phyloP scores from a whole-genome alignment of 2,888 invertebrate genomes.

The Trileptium ribeirensis region DNA sequence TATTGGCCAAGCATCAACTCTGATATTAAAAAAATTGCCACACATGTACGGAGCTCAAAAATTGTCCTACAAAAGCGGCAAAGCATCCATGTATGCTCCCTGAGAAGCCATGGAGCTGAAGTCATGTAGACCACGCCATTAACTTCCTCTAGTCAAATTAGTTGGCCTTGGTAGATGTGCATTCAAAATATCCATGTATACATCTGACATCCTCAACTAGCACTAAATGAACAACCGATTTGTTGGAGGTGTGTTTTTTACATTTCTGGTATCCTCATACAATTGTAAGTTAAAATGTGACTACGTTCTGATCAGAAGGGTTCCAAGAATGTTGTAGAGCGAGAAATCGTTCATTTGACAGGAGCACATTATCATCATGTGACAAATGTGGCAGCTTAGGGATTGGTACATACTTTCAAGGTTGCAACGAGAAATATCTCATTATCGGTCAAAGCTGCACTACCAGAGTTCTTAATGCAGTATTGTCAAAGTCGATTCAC shows the following conservation, averaged over 20 bases:
- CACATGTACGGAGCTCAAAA: neutral
- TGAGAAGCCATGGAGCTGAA: slow-evolving; percentile 38
- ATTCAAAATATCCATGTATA: slow-evolving; percentile 6
- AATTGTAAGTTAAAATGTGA: slow-evolving; percentile 38
- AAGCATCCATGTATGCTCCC: slow-evolving; percentile 42
- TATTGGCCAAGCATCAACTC: slow-evolving; percentile 9
- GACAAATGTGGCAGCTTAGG: slow-evolving; percentile 25
- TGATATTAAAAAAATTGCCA: slow-evolving; percentile 9
- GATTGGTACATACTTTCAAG: slow-evolving; percentile 36
- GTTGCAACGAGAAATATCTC: slow-evolving; percentile 17
- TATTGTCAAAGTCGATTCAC: neutral
- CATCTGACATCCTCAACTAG: neutral
- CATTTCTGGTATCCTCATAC: slow-evolving; percentile 34
- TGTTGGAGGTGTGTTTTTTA: slow-evolving; percentile 32
- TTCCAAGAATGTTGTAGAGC: neutral
- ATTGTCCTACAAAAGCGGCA: slow-evolving; percentile 28
- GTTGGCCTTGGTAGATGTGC: neutral
- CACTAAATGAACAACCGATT: slow-evolving; percentile 30
- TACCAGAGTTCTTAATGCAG: slow-evolving; percentile 29
- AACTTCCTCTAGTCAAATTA: slow-evolving; percentile 27
- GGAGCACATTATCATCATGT: slow-evolving; percentile 38
- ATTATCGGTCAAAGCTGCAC: slow-evolving; percentile 19
- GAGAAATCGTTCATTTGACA: slow-evolving; percentile 19
- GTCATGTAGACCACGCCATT: slow-evolving; percentile 43
- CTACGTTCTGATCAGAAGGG: slow-evolving; percentile 27